phyloP scores from a whole-genome alignment of 2,888 invertebrate species.

The Hoplodrina ambigua region DNA sequence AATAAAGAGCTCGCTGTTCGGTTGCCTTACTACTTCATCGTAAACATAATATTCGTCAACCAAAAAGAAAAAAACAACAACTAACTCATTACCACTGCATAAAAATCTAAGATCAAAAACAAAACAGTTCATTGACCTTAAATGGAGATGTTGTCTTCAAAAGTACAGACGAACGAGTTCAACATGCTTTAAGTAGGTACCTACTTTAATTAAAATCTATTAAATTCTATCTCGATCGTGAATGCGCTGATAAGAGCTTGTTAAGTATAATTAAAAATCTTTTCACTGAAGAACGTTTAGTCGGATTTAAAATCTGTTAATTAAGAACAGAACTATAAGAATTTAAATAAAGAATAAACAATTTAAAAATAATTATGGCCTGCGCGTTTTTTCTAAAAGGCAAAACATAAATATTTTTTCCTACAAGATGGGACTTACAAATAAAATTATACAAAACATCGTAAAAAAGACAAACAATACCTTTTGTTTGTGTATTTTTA shows the following conservation, averaged over 20 bases:
- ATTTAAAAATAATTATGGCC: background rate
- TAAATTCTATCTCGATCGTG: constrained; percentile 19
- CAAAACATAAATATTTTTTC: constrained; percentile 1
- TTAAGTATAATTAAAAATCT: constrained; percentile 1
- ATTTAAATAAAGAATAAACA: background rate
- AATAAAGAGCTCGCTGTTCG: background rate
- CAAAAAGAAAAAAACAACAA: background rate
- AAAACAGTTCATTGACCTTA: constrained; percentile 13
- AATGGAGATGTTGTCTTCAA: constrained; percentile 12
- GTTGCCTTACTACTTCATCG: background rate
- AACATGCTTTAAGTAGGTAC: constrained; percentile 12
- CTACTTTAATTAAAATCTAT: constrained; percentile 11
- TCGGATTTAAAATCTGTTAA: constrained; percentile 1
- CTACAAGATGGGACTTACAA: background rate
- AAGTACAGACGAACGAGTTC: constrained; percentile 25
- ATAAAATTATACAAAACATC: constrained; percentile 9
- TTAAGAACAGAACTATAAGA: background rate
- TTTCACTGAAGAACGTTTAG: constrained; percentile 10
- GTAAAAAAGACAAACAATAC: background rate
- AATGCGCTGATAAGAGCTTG: constrained; percentile 20
- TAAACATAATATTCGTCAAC: background rate
- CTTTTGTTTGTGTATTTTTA: constrained; percentile 18
- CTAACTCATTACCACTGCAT: background rate
- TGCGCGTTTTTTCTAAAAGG: no score
- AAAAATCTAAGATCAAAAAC: constrained; percentile 1